Evolutionary conservation across 2,797 vertebrate species (phyloP).

Genomic region (Moxostoma hubbsi): DNA sequence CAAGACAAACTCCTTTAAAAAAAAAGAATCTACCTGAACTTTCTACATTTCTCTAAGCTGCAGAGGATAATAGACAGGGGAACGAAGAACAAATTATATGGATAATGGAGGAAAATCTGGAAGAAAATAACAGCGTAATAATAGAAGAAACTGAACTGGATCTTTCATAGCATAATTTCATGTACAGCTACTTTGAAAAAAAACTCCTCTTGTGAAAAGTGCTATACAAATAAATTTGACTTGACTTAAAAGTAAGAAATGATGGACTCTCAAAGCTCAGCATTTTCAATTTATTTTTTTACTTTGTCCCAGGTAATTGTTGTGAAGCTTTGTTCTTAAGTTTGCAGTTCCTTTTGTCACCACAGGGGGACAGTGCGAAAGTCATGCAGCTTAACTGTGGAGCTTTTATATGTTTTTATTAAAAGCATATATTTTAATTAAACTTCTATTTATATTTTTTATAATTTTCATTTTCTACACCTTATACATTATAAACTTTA

Average conservation of each 20-base stretch:
- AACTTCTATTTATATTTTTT: background rate
- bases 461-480: background rate
- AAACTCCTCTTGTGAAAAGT: too few relatives aligned
- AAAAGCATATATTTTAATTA: too few relatives aligned
- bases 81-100: background rate
- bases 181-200: too few relatives aligned
- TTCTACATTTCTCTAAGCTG: background rate
- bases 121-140: too few relatives aligned
- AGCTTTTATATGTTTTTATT: background rate
- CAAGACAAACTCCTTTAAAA: background rate
- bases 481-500: too few relatives aligned
- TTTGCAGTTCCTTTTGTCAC: conserved; percentile 18
- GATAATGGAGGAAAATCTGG: background rate
- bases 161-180: too few relatives aligned
- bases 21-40: background rate
- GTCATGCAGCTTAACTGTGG: background rate
- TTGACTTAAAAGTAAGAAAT: background rate
- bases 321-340: conserved; percentile 52
- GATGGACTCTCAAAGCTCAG: background rate
- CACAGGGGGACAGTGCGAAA: conserved; percentile 43
- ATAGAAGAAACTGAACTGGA: too few relatives aligned
- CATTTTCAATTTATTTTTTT: background rate
- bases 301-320: background rate
- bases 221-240: too few relatives aligned
- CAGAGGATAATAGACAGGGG: background rate